Evolutionary conservation across 2,113 vertebrate species (phyloP).

Genomic region (Prochilodus magdalenae): DNA sequence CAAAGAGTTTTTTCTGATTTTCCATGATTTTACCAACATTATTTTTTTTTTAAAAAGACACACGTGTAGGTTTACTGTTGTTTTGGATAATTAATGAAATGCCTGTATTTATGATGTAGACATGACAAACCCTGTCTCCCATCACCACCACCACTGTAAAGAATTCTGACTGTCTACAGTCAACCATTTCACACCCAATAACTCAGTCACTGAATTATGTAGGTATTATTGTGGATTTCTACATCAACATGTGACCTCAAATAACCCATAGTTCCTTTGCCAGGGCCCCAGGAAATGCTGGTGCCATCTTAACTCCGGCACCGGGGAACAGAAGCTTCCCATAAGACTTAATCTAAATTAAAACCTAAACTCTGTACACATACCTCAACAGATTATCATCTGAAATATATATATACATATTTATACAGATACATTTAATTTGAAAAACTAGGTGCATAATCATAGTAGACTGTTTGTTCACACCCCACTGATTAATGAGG

Average conservation of each 20-base stretch:
- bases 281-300: neutral
- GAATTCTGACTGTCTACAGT: too few species aligned
- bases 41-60: too few species aligned
- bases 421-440: slow-evolving; percentile 26
- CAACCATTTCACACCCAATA: too few species aligned
- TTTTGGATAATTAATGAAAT: too few species aligned
- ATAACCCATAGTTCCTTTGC: neutral
- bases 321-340: neutral
- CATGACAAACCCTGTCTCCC: too few species aligned
- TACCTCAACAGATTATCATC: slow-evolving; percentile 8
- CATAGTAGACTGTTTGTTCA: neutral
- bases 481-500: slow-evolving; percentile 1
- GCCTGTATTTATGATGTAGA: too few species aligned
- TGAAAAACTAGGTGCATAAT: slow-evolving; percentile 20
- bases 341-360: neutral
- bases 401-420: slow-evolving; percentile 40
- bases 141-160: too few species aligned
- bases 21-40: too few species aligned
- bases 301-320: neutral
- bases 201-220: too few species aligned
- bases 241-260: neutral
- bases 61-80: too few species aligned
- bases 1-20: too few species aligned
- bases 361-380: neutral
- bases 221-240: too few species aligned